A percentile compares a stretch with the other conserved stretches of the same genome.
These are phyloP conservation scores for Pteruthius melanotis DNA, from an alignment of 2,113 vertebrate genomes.

Conservation along the genomic window DNA sequence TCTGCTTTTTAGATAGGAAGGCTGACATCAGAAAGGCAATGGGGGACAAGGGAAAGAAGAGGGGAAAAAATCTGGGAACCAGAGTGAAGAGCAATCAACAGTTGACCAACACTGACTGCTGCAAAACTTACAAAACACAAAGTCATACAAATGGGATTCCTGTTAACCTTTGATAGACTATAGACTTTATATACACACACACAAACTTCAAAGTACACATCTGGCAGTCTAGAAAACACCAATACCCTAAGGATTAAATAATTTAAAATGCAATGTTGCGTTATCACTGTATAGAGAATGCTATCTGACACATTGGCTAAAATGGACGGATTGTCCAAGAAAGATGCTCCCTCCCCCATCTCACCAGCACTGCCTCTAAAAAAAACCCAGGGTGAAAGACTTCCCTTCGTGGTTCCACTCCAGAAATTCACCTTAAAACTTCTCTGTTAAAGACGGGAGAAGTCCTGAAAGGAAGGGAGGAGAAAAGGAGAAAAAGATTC, in stretches of 20 bases:
- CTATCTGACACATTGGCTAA: neutral
- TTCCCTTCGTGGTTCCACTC: neutral
- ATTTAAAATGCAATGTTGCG: slow-evolving; percentile 15
- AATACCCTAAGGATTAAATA: slow-evolving; percentile 47
- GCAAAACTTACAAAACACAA: slow-evolving; percentile 41
- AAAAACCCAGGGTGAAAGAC: neutral
- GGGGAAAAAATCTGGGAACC: neutral
- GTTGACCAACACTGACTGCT: neutral
- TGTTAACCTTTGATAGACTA: slow-evolving; percentile 29
- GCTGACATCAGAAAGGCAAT: slow-evolving; percentile 21
- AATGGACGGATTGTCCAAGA: neutral
- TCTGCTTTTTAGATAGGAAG: slow-evolving; percentile 15
- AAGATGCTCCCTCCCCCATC: slow-evolving; percentile 10
- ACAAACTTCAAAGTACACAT: neutral
- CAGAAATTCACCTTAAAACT: neutral
- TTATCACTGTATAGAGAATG: slow-evolving; percentile 2
- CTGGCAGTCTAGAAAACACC: slow-evolving; percentile 41
- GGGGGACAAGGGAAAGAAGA: neutral
- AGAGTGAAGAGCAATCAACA: slow-evolving; percentile 28
- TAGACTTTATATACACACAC: slow-evolving; percentile 37
- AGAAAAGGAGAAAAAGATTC: neutral
- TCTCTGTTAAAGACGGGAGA: neutral
- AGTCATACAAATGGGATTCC: neutral
- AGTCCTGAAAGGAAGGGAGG: neutral
- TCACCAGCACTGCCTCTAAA: neutral